Evolutionary conservation across 2,113 vertebrate species (phyloP).

Genomic region (Xenopus borealis): DNA sequence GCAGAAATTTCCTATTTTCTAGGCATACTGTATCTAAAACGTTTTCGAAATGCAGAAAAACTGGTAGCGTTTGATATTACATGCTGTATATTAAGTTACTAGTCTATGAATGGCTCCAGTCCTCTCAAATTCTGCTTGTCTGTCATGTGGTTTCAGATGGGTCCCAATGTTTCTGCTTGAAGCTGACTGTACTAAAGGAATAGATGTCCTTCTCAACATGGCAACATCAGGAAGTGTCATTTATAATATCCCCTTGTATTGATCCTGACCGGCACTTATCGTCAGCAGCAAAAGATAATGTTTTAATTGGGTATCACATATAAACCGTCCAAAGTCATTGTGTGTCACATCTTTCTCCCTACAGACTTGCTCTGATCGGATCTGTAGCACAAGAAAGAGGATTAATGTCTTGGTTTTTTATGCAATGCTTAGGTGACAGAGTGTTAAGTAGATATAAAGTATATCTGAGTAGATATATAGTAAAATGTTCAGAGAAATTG

Average conservation of each 20-base stretch:
- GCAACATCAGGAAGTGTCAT: conserved; percentile 66
- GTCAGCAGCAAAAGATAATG: conserved; percentile 76
- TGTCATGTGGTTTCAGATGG: conserved; percentile 2
- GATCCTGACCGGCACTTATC: conserved; percentile 72
- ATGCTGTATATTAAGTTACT: conserved; percentile 47
- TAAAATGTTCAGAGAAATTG: no score
- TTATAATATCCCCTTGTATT: conserved; percentile 68
- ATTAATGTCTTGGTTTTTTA: conserved; percentile 71
- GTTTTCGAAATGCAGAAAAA: conserved; percentile 12
- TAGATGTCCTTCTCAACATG: conserved; percentile 59
- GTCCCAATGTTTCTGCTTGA: conserved; percentile 23
- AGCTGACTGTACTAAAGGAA: conserved; percentile 52
- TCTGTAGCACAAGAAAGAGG: conserved; percentile 66
- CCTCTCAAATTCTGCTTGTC: conserved; percentile 41
- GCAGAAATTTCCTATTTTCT: neutral
- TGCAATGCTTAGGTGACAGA: conserved; percentile 55
- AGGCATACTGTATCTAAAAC: neutral
- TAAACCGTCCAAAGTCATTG: conserved; percentile 72
- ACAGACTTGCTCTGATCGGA: conserved; percentile 65
- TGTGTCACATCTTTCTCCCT: conserved; percentile 59
- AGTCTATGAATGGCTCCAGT: neutral
- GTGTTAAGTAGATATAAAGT: conserved; percentile 50
- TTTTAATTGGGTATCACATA: conserved; percentile 79
- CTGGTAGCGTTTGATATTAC: conserved; percentile 44
- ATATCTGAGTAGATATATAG: no score